Percentiles rank a stretch among this genome's conserved stretches.
Conservation (phyloP, 2,888 invertebrate genomes). For the Cetonia aurata region DNA sequence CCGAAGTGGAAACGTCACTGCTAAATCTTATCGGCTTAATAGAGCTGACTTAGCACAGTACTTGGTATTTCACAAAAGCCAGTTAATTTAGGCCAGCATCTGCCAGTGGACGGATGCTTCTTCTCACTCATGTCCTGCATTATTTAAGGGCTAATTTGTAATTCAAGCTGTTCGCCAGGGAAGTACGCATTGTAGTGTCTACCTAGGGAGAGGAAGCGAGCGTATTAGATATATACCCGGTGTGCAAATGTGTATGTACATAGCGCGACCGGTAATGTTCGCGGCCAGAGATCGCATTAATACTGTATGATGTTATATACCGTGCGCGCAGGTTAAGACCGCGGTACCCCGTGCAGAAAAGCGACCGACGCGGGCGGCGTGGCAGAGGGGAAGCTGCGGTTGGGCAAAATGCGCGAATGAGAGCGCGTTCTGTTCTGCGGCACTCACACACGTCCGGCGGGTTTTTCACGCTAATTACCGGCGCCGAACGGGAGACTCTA, state of each 20-base stretch:
- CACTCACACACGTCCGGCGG: conserved; percentile 15
- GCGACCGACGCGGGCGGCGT: background rate
- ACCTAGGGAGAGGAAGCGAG: background rate
- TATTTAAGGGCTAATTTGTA: conserved; percentile 36
- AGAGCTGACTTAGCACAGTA: too few species aligned
- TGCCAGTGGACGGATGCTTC: conserved; percentile 48
- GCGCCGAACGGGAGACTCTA: conserved; percentile 33
- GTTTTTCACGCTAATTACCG: conserved; percentile 44
- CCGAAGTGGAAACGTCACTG: too few species aligned
- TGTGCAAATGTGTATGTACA: conserved; percentile 8
- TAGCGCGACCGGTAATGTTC: conserved; percentile 38
- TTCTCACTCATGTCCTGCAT: conserved; percentile 43
- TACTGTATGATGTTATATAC: conserved; percentile 36
- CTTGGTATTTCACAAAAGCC: background rate
- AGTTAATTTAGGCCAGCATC: background rate
- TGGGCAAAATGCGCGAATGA: conserved; percentile 1
- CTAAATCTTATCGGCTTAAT: too few species aligned
- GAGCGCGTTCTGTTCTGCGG: background rate
- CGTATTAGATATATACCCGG: conserved; percentile 5
- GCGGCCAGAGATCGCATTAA: conserved; percentile 31
- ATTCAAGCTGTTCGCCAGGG: conserved; percentile 34
- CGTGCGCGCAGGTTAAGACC: background rate
- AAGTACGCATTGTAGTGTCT: conserved; percentile 8
- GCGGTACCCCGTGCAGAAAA: background rate
- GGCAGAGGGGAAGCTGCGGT: conserved; percentile 2